phyloP scores from a whole-genome alignment of 2,888 invertebrate species.

The Hyppa rectilinea region DNA sequence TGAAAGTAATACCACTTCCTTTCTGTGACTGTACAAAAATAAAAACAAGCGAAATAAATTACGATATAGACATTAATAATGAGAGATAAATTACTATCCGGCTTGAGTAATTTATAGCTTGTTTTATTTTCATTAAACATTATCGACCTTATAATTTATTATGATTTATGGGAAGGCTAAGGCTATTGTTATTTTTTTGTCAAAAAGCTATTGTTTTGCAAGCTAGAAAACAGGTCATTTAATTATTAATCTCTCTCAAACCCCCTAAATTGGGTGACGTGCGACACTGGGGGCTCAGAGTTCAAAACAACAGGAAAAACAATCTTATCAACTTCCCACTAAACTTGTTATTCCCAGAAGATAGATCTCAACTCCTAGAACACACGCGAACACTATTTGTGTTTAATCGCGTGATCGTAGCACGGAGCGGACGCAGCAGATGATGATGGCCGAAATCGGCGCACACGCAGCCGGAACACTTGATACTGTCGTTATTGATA shows the following conservation, averaged over 20 bases:
- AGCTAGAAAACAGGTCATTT: not conserved
- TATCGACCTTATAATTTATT: conserved; percentile 7
- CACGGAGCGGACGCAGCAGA: conserved; percentile 65
- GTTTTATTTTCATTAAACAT: conserved; percentile 9
- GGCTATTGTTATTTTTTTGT: not conserved
- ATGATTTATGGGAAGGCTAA: conserved; percentile 18
- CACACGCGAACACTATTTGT: conserved; percentile 48
- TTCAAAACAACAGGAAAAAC: conserved; percentile 44
- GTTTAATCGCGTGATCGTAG: conserved; percentile 61
- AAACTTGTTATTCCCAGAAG: conserved; percentile 28
- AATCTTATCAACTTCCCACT: conserved; percentile 25
- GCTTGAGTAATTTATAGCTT: conserved; percentile 13
- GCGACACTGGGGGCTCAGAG: too few relatives aligned
- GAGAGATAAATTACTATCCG: conserved; percentile 11
- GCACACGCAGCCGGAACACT: conserved; percentile 85
- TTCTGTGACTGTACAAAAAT: not conserved
- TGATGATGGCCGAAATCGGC: conserved; percentile 83
- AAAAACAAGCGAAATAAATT: conserved; percentile 23
- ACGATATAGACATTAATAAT: conserved; percentile 22
- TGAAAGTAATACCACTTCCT: conserved; percentile 48
- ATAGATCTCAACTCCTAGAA: conserved; percentile 22
- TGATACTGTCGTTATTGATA: conserved; percentile 89
- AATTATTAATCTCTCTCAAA: not conserved
- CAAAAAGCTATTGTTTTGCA: conserved; percentile 1
- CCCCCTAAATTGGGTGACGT: not conserved